Conservation (phyloP, 2,113 vertebrate genomes). For the Peucedramus taeniatus region DNA sequence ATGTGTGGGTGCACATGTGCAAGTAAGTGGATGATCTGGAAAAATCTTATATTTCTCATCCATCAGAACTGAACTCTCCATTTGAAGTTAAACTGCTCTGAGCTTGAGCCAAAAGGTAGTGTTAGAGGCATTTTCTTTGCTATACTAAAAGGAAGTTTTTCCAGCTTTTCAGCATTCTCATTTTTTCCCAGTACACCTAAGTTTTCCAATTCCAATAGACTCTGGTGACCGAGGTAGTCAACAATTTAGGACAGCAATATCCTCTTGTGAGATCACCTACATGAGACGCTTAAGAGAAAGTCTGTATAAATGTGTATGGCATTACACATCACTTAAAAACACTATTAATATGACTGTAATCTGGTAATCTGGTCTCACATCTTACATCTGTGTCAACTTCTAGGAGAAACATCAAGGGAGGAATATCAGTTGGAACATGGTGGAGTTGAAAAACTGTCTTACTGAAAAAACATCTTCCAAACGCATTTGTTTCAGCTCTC, state of each 20-base stretch:
- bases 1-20: rapidly evolving
- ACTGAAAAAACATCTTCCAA: neutral
- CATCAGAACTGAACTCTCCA: neutral
- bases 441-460: neutral
- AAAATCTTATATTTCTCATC: neutral
- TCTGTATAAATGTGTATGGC: neutral
- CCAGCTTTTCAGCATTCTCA: neutral
- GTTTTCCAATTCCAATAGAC: neutral
- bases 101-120: neutral
- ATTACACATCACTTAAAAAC: neutral
- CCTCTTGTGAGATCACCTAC: neutral
- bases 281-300: neutral
- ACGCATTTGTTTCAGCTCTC: neutral
- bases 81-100: neutral
- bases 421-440: neutral
- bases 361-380: neutral
- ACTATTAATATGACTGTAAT: neutral
- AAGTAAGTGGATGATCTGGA: neutral
- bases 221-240: neutral
- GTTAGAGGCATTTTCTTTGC: neutral
- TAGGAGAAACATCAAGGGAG: neutral
- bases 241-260: neutral
- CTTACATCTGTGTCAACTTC: neutral
- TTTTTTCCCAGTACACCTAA: neutral
- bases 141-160: neutral